These are phyloP conservation scores for Ptychoptera albimana DNA, from an alignment of 2,888 invertebrate genomes.

Conservation along the genomic window DNA sequence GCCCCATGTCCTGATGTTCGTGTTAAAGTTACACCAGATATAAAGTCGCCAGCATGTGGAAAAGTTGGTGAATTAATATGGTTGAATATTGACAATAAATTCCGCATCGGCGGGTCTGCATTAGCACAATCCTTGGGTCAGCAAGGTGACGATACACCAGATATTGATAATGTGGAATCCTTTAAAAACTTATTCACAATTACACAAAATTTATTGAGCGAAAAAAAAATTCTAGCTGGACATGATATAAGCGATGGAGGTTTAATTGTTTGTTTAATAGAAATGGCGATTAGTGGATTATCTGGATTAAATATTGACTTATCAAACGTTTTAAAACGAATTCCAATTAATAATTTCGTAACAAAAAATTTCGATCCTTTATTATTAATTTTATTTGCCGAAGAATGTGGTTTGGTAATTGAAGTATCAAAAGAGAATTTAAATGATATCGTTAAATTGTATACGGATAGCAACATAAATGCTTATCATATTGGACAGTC, in stretches of 20 bases:
- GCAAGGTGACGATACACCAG: slow-evolving; percentile 64
- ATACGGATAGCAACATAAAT: slow-evolving; percentile 41
- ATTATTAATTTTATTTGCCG: slow-evolving; percentile 59
- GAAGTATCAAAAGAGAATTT: slow-evolving; percentile 47
- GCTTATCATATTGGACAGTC: slow-evolving; percentile 53
- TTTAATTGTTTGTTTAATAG: slow-evolving; percentile 70
- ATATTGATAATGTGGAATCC: slow-evolving; percentile 51
- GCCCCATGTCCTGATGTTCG: slow-evolving; percentile 87
- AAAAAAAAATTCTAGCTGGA: slow-evolving; percentile 43
- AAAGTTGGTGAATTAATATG: slow-evolving; percentile 53
- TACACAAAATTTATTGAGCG: slow-evolving; percentile 69
- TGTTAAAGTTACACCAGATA: slow-evolving; percentile 76
- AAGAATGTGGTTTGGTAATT: slow-evolving; percentile 74
- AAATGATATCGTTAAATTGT: slow-evolving; percentile 41
- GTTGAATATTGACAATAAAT: slow-evolving; percentile 62
- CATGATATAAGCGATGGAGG: slow-evolving; percentile 98
- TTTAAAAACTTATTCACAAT: slow-evolving; percentile 63
- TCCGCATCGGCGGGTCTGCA: slow-evolving; percentile 79
- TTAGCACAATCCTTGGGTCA: slow-evolving; percentile 82
- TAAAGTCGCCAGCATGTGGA: slow-evolving; percentile 49
- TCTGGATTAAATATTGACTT: slow-evolving; percentile 53
- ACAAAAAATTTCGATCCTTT: slow-evolving; percentile 25
- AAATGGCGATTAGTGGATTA: slow-evolving; percentile 93
- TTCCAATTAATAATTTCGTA: slow-evolving; percentile 12
- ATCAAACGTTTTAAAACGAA: slow-evolving; percentile 30